Evolutionary conservation across 2,888 invertebrate genomes (phyloP), one percentile per base, ranked within the genome.

Genomic region (Cheilosia vulpina): DNA sequence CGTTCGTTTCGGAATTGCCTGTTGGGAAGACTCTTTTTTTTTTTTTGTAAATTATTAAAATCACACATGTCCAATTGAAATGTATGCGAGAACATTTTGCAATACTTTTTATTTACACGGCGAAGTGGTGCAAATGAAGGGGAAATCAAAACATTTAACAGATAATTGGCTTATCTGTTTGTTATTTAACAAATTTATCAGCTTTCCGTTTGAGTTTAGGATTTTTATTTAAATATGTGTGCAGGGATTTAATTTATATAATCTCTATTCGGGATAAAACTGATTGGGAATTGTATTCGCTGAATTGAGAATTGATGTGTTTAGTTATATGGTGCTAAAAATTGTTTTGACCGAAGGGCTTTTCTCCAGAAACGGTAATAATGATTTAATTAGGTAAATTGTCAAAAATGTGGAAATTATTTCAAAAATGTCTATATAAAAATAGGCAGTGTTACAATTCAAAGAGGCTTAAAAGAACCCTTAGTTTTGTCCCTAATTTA

Each of bases 41-140:
- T 47, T 27, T 11, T 34, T 17, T 19, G 4, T 38, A 38, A 31
- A 19, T 43, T 62, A 47, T 62, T 62, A 62, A 62, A 17, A 62
- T 45, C 15, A 21, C 27, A 45, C 43, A 45, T 15, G 27, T 19
- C 27, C 15, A 27, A 24, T n/a, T 11, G 19, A 15, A 38, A n/a
- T 17, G n/a, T 62, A 4, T n/a, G 21, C 17, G 45, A 45, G 45
- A 45, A 45, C 2, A 17, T 45, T 45, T 17, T n/a, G 2, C 17
- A 9, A 2, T 45, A 17, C 17, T 2, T 15, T 21, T 24, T 52
- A 24, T 52, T 21, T n/a, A n/a, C 60, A 60, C n/a, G 60, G 17
- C 11, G n/a, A 17, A 2, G 11, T 43, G 7, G 17, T 43, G n/a
- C n/a, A 43, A 43, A 43, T 17, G 27, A 43, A 4, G 21, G 24